Evolutionary conservation across 2,888 invertebrate genomes (phyloP), one percentile per base, ranked within the genome.

Genomic region (Vanessa cardui): DNA sequence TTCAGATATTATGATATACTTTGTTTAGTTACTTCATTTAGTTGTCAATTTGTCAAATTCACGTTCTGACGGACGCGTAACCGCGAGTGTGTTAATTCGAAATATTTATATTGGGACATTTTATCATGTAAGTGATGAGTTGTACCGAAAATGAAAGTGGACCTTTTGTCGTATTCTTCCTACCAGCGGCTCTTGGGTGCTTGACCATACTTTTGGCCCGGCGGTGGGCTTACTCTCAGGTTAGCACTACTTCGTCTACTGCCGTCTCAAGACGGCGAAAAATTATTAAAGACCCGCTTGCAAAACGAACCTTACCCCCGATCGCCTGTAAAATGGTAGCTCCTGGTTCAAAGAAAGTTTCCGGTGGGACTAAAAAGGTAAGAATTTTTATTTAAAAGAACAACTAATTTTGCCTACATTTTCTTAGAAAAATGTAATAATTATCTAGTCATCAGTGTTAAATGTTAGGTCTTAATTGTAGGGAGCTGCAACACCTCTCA

Each of bases 91-190:
- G 72, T 71, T 71, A 72, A 71, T 74, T 81, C 75, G 73, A 81
- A 83, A 83, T 82, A 84, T 80, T 81, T 71, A 78, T 76, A 83
- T 90, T 87, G 90, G 85, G 84, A 86, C 76, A 85, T 84, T 89
- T 89, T 90, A 91, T 89, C 90, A 92, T 93, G 92, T 92, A 83
- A 93, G 93, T 92, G 89, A 92, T 92, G 92, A 93, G 90, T 93
- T 92, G 92, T 92, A 92, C 92, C 88, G 90, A 92, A 89, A 90
- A 88, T 93, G 93, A 87, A 86, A 93, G 84, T 92, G 94, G 87
- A 79, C 90, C 92, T 87, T 91, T 91, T 90, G 92, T 93, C 87
- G 91, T 92, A 85, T 92, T 92, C 89, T 90, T 93, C 86, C 81
- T 92, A 83, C 92, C 93, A 79, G 92, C 92, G 77, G 86, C 92